Conservation (phyloP, 2,888 invertebrate genomes). For the Synergus umbraculus region DNA sequence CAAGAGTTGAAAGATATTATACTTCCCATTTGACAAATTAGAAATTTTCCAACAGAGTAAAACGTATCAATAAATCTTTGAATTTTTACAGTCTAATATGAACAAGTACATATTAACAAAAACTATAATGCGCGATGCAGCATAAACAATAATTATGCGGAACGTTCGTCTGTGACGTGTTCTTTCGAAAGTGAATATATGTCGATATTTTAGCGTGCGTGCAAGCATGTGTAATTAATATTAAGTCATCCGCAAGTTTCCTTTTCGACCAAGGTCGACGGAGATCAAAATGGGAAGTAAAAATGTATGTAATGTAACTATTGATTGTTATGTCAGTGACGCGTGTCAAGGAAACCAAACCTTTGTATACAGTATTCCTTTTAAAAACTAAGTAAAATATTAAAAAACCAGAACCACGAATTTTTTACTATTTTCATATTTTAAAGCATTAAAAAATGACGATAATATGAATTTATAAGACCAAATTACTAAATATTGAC, state of each 20-base stretch:
- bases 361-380: neutral
- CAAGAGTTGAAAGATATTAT: neutral
- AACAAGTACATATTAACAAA: neutral
- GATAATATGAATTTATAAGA: neutral
- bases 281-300: slow-evolving; percentile 32
- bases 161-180: slow-evolving; percentile 37
- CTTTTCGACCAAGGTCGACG: slow-evolving; percentile 38
- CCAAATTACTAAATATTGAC: neutral
- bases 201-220: slow-evolving; percentile 32
- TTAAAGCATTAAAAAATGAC: too few relatives aligned
- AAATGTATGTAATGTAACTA: slow-evolving; percentile 25
- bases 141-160: slow-evolving; percentile 29
- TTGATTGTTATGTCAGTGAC: slow-evolving; percentile 37
- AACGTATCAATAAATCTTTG: too few relatives aligned
- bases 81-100: neutral
- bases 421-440: too few relatives aligned
- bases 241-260: slow-evolving; percentile 41
- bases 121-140: slow-evolving; percentile 7
- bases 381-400: neutral
- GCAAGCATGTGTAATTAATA: slow-evolving; percentile 37
- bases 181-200: slow-evolving; percentile 31
- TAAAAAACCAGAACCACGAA: neutral
- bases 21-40: too few relatives aligned
- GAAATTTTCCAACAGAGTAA: too few relatives aligned
- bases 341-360: slow-evolving; percentile 20